Conservation (phyloP, 2,113 vertebrate species). For the Azemiops feae region DNA sequence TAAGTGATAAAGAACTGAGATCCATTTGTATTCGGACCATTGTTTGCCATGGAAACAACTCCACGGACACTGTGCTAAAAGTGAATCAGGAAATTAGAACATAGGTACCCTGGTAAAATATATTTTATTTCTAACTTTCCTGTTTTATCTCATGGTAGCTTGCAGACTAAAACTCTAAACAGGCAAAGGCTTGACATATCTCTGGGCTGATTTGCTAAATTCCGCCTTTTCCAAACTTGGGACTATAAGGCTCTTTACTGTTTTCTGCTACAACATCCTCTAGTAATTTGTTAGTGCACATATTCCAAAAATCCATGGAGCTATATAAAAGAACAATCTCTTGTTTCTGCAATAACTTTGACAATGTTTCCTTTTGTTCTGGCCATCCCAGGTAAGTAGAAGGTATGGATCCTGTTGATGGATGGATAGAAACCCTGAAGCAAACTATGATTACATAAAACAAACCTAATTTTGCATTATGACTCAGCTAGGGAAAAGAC, state of each 20-base stretch:
- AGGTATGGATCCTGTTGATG: not conserved
- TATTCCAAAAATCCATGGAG: not conserved
- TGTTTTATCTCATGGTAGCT: not conserved
- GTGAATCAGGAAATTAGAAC: not conserved
- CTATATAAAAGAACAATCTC: no score
- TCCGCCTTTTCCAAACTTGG: not conserved
- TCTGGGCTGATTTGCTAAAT: not conserved
- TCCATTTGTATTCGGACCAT: constrained; percentile 91
- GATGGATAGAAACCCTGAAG: not conserved
- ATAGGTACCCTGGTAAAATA: not conserved
- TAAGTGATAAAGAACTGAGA: constrained; percentile 98
- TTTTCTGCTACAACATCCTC: not conserved
- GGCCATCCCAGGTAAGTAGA: not conserved
- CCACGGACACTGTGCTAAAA: constrained; percentile 92
- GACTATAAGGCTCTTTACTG: not conserved
- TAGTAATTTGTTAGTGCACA: not conserved
- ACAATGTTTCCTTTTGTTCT: not conserved
- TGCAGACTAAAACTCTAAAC: not conserved
- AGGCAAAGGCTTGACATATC: not conserved
- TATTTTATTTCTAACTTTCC: not conserved
- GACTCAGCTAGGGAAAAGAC: not conserved
- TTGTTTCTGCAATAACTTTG: not conserved
- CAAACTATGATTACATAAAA: not conserved
- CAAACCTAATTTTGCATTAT: not conserved
- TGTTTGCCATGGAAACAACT: constrained; percentile 97